phyloP scores from a whole-genome alignment of 2,113 vertebrate species.

The Sinocyclocheilus anshuiensis region DNA sequence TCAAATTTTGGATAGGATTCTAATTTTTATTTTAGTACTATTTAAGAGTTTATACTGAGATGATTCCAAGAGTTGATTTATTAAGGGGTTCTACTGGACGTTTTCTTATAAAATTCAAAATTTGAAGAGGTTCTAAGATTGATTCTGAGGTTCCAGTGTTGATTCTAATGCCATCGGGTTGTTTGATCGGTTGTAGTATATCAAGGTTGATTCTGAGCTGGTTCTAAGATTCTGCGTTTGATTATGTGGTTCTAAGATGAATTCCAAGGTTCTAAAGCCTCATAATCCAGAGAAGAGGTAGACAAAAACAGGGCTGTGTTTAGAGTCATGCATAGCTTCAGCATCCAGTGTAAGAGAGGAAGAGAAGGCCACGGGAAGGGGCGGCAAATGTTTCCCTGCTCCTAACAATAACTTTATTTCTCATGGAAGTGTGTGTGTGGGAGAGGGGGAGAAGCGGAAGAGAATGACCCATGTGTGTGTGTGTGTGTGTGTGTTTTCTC shows the following conservation, averaged over 20 bases:
- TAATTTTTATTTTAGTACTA: background rate
- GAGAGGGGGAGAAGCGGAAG: slow-evolving; percentile 28
- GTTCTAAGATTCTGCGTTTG: background rate
- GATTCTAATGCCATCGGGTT: background rate
- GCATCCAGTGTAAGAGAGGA: slow-evolving; percentile 34
- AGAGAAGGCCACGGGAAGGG: slow-evolving; percentile 44
- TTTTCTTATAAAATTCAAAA: background rate
- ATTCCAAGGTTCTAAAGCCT: background rate
- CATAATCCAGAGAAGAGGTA: background rate
- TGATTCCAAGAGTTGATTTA: background rate
- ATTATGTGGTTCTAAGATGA: background rate
- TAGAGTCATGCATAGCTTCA: background rate
- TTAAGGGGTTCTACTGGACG: background rate
- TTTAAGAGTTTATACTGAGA: background rate
- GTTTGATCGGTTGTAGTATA: background rate
- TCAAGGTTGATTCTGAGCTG: background rate
- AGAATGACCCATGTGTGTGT: slow-evolving; percentile 64
- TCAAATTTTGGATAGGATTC: background rate
- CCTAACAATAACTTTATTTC: slow-evolving; percentile 62
- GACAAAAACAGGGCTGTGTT: background rate
- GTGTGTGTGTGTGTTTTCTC: slow-evolving; percentile 61
- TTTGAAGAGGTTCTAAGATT: background rate
- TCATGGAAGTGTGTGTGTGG: slow-evolving; percentile 45
- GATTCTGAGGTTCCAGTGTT: background rate
- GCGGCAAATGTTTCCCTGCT: slow-evolving; percentile 41